Evolutionary conservation across 2,797 vertebrate species (phyloP).

Genomic region (Tokudaia muenninki): DNA sequence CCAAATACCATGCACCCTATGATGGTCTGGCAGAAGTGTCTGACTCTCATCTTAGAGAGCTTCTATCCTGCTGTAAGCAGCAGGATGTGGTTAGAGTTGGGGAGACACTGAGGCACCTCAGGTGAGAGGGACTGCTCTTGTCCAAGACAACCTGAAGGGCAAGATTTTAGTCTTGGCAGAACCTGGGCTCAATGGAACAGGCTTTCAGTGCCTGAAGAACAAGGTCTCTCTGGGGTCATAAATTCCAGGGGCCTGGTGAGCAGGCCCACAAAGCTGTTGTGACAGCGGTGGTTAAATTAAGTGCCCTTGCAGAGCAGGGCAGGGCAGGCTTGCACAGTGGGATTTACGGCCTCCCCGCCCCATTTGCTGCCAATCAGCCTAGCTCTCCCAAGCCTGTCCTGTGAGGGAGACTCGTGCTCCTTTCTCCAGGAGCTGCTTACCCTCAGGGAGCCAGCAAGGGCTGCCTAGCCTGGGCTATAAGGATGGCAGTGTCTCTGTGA

Average conservation of each 20-base stretch:
- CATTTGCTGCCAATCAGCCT: slow-evolving; percentile 79
- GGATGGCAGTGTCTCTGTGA: background rate
- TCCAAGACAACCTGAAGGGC: background rate
- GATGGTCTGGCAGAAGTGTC: background rate
- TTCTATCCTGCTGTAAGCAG: background rate
- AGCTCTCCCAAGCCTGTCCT: background rate
- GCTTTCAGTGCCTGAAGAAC: background rate
- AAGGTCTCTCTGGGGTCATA: slow-evolving; percentile 59
- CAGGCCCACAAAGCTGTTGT: slow-evolving; percentile 85
- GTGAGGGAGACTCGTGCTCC: background rate
- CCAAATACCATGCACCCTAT: background rate
- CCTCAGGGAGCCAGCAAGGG: background rate
- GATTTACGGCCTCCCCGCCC: slow-evolving; percentile 80
- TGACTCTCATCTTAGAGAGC: background rate
- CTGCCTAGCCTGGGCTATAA: background rate
- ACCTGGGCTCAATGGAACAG: background rate
- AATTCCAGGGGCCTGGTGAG: slow-evolving; percentile 71
- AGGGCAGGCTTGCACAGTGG: slow-evolving; percentile 74
- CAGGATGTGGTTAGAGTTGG: background rate
- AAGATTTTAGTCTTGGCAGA: background rate
- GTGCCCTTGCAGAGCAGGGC: slow-evolving; percentile 51
- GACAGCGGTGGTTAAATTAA: slow-evolving; percentile 86
- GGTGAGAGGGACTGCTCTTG: background rate
- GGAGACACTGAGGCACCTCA: background rate
- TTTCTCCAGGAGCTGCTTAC: slow-evolving; percentile 27